Conservation (phyloP, 1,140 invertebrate genomes). For the Pissodes strobi region DNA sequence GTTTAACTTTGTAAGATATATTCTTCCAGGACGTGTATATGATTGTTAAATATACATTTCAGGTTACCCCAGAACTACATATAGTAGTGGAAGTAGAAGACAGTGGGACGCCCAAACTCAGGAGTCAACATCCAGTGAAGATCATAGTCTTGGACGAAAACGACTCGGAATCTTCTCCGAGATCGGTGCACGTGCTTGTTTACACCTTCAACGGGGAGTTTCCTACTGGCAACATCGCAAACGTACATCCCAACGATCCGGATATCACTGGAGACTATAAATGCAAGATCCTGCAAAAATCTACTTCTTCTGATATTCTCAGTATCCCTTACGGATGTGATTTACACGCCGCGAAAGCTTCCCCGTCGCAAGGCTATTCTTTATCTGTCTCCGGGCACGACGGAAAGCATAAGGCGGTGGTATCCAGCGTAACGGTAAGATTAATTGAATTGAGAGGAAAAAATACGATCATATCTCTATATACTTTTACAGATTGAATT, state of each 20-base stretch:
- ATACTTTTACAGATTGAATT: constrained; percentile 62
- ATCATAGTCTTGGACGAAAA: constrained; percentile 87
- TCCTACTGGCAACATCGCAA: constrained; percentile 80
- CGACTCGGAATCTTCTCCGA: constrained; percentile 84
- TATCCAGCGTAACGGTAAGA: constrained; percentile 76
- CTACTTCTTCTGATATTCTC: constrained; percentile 65
- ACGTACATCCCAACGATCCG: constrained; percentile 88
- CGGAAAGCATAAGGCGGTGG: constrained; percentile 81
- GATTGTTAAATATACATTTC: neutral
- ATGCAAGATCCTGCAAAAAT: constrained; percentile 74
- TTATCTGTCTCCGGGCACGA: constrained; percentile 86
- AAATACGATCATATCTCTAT: neutral
- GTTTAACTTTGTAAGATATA: neutral
- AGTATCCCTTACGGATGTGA: constrained; percentile 78
- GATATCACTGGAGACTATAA: constrained; percentile 86
- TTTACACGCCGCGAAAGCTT: constrained; percentile 69
- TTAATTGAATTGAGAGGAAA: neutral
- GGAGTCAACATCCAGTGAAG: constrained; percentile 73
- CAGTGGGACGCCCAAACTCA: constrained; percentile 81
- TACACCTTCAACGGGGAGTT: constrained; percentile 75
- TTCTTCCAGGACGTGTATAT: neutral
- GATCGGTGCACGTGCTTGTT: constrained; percentile 81
- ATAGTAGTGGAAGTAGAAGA: constrained; percentile 86
- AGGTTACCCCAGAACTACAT: constrained; percentile 68
- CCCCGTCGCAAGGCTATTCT: constrained; percentile 70